Percentiles rank a stretch among this genome's conserved stretches.
Conservation (phyloP, 2,888 invertebrate genomes). For the Lysandra coridon region DNA sequence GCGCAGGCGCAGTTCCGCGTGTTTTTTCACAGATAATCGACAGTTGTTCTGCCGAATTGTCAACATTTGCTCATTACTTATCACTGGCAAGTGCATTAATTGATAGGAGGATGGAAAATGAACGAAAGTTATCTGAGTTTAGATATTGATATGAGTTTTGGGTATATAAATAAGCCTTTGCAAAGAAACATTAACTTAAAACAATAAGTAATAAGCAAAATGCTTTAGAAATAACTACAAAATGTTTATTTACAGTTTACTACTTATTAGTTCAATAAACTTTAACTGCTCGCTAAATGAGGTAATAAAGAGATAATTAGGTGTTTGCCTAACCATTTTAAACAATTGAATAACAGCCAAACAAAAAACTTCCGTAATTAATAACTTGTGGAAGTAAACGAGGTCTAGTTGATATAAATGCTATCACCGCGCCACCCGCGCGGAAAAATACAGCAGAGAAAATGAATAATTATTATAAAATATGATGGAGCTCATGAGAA, state of each 20-base stretch:
- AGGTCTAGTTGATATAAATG: background rate
- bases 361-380: conserved; percentile 3
- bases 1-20: background rate
- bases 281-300: background rate
- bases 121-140: background rate
- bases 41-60: background rate
- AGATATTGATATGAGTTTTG: background rate
- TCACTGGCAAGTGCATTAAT: background rate
- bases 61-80: background rate
- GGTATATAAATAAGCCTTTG: background rate
- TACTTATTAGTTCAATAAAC: background rate
- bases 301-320: background rate
- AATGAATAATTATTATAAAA: background rate
- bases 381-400: background rate
- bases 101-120: background rate
- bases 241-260: background rate
- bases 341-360: background rate
- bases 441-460: background rate
- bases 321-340: background rate
- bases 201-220: background rate
- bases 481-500: too few species aligned
- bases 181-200: background rate
- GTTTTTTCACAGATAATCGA: background rate
- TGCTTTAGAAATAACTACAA: too few species aligned
- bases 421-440: background rate